These are phyloP conservation scores for Uromys caudimaculatus DNA, from an alignment of 2,797 vertebrate genomes.

Conservation along the genomic window DNA sequence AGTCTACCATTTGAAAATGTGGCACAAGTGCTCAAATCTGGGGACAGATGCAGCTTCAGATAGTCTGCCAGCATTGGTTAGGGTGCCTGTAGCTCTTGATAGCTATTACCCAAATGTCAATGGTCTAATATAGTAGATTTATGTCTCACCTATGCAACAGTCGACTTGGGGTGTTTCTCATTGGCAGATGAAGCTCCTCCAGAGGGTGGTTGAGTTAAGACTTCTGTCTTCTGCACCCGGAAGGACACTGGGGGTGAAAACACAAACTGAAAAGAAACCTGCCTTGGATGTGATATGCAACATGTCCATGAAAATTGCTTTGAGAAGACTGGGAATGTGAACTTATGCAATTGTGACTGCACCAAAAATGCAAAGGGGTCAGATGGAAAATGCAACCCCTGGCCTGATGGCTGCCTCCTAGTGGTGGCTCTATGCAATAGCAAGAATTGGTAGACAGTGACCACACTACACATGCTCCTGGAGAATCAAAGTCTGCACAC, in stretches of 20 bases:
- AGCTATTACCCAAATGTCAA: not conserved
- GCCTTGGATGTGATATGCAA: not conserved
- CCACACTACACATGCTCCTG: no score
- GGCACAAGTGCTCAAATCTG: not conserved
- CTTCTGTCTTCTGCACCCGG: not conserved
- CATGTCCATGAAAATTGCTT: not conserved
- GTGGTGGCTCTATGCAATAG: not conserved
- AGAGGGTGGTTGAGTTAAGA: not conserved
- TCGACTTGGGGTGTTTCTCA: not conserved
- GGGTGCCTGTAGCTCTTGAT: not conserved
- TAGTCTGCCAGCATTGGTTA: not conserved
- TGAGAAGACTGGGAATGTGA: not conserved
- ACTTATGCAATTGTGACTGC: not conserved
- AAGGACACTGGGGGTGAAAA: not conserved
- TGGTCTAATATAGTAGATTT: not conserved
- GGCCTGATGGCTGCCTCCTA: not conserved
- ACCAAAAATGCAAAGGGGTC: not conserved
- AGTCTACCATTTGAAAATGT: not conserved
- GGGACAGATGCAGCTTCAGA: constrained; percentile 19
- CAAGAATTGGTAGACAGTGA: not conserved
- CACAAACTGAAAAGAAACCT: not conserved
- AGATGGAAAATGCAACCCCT: not conserved
- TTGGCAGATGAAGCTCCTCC: not conserved
- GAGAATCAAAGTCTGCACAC: not conserved
- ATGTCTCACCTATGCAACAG: not conserved